A percentile compares a stretch with the other conserved stretches of the same genome.
Conservation (phyloP, 2,888 invertebrate genomes). For the Stictocephala bisonia region DNA sequence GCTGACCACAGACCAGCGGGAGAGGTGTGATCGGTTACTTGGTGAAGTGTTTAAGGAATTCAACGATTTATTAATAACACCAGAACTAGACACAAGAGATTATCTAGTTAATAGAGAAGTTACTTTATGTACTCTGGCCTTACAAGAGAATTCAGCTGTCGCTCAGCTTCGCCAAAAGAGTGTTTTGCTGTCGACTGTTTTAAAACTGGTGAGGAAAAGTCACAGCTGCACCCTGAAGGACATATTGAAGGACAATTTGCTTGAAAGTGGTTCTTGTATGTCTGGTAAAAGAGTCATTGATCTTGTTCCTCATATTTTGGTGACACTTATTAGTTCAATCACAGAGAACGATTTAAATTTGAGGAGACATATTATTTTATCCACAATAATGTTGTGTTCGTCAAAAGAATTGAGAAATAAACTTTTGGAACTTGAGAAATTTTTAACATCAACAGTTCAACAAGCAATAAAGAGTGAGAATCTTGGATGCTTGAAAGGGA, state of each 20-base stretch:
- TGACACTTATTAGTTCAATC: conserved; percentile 1
- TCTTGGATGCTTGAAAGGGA: background rate
- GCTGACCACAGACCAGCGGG: conserved; percentile 64
- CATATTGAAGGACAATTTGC: conserved; percentile 14
- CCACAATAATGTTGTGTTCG: background rate
- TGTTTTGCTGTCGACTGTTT: conserved; percentile 4
- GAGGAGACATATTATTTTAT: background rate
- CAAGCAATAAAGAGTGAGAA: background rate
- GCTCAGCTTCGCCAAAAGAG: background rate
- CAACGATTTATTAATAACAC: conserved; percentile 59
- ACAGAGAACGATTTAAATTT: conserved; percentile 3
- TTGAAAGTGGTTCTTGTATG: background rate
- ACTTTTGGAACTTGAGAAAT: background rate
- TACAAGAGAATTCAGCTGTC: conserved; percentile 63
- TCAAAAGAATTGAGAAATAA: conserved; percentile 2
- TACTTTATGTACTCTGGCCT: conserved; percentile 65
- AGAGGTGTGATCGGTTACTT: conserved; percentile 68
- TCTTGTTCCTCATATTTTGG: conserved; percentile 24
- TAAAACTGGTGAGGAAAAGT: background rate
- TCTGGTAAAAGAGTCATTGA: conserved; percentile 7
- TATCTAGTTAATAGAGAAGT: conserved; percentile 61
- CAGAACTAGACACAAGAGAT: conserved; percentile 47
- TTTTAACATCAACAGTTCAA: conserved; percentile 1
- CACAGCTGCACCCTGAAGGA: conserved; percentile 6
- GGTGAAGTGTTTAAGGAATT: conserved; percentile 66